Percentiles rank a stretch among this genome's conserved stretches.
phyloP scores from a whole-genome alignment of 1,140 invertebrate genomes.

The Hetaerina americana region DNA sequence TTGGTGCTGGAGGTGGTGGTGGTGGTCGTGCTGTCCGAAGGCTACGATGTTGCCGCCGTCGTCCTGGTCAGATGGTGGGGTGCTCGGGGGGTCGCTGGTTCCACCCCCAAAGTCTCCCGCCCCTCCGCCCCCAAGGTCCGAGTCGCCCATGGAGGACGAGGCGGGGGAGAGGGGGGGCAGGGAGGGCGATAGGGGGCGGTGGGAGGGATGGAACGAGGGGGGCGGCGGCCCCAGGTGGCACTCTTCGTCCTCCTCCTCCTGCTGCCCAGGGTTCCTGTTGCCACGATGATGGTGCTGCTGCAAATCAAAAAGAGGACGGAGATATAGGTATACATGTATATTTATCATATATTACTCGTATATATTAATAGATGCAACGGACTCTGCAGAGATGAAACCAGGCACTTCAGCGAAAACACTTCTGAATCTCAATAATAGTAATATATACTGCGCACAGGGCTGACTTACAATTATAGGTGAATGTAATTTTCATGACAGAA shows the following conservation, averaged over 20 bases:
- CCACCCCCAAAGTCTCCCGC: neutral
- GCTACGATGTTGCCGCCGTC: conserved; percentile 4
- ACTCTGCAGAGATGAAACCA: no score
- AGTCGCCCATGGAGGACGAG: conserved; percentile 41
- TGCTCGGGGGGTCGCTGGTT: neutral
- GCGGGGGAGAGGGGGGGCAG: conserved; percentile 40
- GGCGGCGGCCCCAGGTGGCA: conserved; percentile 36
- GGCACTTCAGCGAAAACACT: no score
- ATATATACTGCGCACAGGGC: no score
- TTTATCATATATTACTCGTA: no score
- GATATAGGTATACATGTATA: no score
- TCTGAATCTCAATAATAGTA: no score
- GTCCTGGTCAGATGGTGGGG: neutral
- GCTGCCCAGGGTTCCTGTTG: no score
- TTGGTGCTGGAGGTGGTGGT: conserved; percentile 26
- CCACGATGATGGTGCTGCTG: neutral
- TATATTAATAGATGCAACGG: no score
- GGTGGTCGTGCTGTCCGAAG: conserved; percentile 32
- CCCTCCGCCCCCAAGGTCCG: neutral
- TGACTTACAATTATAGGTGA: no score
- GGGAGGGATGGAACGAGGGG: conserved; percentile 41
- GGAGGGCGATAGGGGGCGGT: conserved; percentile 44
- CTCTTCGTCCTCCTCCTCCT: conserved; percentile 31
- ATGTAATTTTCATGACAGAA: no score
- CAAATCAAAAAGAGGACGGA: neutral